Evolutionary conservation across 2,797 vertebrate genomes (phyloP).

Genomic region (Artibeus lituratus): DNA sequence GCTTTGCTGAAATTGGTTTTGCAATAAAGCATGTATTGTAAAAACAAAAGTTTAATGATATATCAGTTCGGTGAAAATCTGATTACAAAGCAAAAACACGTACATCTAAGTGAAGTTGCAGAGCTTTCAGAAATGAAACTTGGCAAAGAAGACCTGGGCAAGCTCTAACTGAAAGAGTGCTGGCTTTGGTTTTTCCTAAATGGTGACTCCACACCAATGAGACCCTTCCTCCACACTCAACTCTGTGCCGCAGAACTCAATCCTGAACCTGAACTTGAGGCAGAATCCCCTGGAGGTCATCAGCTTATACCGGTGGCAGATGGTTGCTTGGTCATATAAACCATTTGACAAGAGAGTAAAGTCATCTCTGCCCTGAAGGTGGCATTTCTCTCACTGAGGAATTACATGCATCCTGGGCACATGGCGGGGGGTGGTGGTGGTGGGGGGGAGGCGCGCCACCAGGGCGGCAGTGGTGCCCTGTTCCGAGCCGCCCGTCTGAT

Average conservation of each 20-base stretch:
- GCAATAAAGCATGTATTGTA: slow-evolving; percentile 73
- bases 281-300: neutral
- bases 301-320: neutral
- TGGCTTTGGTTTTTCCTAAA: neutral
- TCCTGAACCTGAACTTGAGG: neutral
- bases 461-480: rapidly evolving
- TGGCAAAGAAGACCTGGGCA: slow-evolving; percentile 36
- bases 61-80: slow-evolving; percentile 72
- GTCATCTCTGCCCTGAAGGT: neutral
- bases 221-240: neutral
- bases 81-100: slow-evolving; percentile 74
- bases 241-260: rapidly evolving
- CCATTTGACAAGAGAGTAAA: neutral
- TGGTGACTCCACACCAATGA: neutral
- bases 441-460: neutral
- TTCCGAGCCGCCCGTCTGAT: no score
- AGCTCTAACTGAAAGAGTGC: neutral
- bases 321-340: rapidly evolving
- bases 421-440: rapidly evolving
- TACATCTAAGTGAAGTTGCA: slow-evolving; percentile 67
- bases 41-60: slow-evolving; percentile 76
- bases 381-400: neutral
- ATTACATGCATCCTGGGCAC: neutral
- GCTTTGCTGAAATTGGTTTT: slow-evolving; percentile 72
- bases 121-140: slow-evolving; percentile 63